These are phyloP conservation scores for Chanos chanos DNA, from an alignment of 2,797 vertebrate species.

Conservation along the genomic window DNA sequence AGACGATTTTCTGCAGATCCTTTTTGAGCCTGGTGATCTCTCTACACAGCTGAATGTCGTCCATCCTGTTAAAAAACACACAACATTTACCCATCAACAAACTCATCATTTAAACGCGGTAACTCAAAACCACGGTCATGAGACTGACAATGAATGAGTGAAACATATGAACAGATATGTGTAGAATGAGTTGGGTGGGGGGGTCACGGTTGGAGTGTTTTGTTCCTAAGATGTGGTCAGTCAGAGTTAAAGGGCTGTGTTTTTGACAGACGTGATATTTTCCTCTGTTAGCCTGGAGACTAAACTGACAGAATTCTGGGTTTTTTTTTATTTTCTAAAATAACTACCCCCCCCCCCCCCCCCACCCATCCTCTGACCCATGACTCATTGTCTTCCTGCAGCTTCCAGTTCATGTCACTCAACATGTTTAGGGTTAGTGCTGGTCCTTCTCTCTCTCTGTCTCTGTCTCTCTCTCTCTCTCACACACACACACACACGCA, in stretches of 20 bases:
- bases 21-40: slow-evolving; percentile 84
- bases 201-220: too few species aligned
- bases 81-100: too few species aligned
- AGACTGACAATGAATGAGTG: too few species aligned
- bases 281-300: slow-evolving; percentile 6
- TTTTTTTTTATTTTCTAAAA: slow-evolving; percentile 41
- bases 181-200: too few species aligned
- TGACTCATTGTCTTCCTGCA: slow-evolving; percentile 27
- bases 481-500: neutral
- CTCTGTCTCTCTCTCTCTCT: too few species aligned
- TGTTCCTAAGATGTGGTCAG: too few species aligned
- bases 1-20: slow-evolving; percentile 79
- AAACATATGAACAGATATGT: neutral
- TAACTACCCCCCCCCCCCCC: neutral
- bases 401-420: too few species aligned
- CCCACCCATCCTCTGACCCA: slow-evolving; percentile 27
- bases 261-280: neutral
- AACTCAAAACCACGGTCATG: too few species aligned
- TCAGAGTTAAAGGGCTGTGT: too few species aligned
- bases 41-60: slow-evolving; percentile 87
- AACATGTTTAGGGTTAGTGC: neutral
- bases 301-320: slow-evolving; percentile 2
- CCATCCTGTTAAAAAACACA: slow-evolving; percentile 74
- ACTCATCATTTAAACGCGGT: too few species aligned
- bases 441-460: too few species aligned